Evolutionary conservation across 2,113 vertebrate genomes (phyloP), one percentile per base, ranked within the genome.

Genomic region (Pheucticus melanocephalus): DNA sequence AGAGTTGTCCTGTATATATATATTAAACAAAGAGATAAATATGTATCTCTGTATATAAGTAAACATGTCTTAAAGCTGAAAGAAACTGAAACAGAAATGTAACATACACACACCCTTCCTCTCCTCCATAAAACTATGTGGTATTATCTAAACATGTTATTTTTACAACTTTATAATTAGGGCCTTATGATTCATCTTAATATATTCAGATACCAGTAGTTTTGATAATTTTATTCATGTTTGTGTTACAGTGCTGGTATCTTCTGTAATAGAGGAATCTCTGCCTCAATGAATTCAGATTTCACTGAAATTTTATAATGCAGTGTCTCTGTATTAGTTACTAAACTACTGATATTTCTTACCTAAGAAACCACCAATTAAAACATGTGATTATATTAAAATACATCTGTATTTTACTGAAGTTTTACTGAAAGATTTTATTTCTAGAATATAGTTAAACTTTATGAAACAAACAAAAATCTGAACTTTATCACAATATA

Each of bases 61-160:
- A 76, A 72, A 77, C 44, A 50, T 23, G 9, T 8, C 45, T 51
- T 72, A 56, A 93, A 72, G 13, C 13, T 2, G 11, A 72, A 80
- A 83, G 5, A 31, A 91, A 83, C 68, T 48, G 0, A 64, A 76
- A 68, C 2, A 45, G 40, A 85, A 76, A 54, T 39, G 3, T 18
- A 50, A 57, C 7, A 64, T 4, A 8, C 19, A 28, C 15, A 31
- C 11, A 16, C 5, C 6, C 7, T 28, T 31, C 23, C 11, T 2
- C 17, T 18, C 15, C 11, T 13, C 2, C 1, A 0, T 57, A 75
- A 80, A 80, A 56, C 5, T 40, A 20, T 3, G 2, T 20, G 2
- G 2, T 23, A 39, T 56, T 39, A 42, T 14, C 12, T 44, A 51
- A 39, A 82, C 25, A 22, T 3, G 5, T 4, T 54, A 11, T 73